Percentiles rank a stretch among this genome's conserved stretches.
Conservation (phyloP, 2,113 vertebrate genomes). For the Ctenomys sociabilis region DNA sequence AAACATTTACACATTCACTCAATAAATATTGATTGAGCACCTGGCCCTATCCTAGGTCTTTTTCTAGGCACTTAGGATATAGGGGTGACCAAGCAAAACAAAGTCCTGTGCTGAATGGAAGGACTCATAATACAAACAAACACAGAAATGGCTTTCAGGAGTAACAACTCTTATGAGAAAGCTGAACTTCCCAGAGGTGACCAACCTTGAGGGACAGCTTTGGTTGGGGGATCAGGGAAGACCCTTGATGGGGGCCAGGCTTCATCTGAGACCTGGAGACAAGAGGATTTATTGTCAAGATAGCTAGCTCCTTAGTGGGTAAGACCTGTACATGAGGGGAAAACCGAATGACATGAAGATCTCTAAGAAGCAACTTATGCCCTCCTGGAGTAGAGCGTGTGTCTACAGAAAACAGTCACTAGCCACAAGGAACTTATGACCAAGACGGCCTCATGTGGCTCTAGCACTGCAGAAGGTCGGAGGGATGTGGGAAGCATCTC, state of each 20-base stretch:
- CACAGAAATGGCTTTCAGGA: not conserved
- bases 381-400: not conserved
- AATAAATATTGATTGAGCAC: constrained; percentile 59
- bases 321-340: not conserved
- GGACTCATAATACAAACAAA: not conserved
- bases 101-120: not conserved
- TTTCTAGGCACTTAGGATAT: constrained; percentile 29
- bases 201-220: not conserved
- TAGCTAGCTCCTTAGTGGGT: not conserved
- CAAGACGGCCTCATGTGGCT: not conserved
- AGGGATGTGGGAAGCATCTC: not conserved
- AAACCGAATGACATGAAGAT: not conserved
- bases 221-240: not conserved
- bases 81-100: constrained; percentile 22
- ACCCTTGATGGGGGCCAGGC: not conserved
- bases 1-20: constrained; percentile 56
- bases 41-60: constrained; percentile 32
- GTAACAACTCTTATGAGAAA: not conserved
- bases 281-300: not conserved
- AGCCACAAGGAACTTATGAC: not conserved
- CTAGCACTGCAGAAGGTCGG: not conserved
- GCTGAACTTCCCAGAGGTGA: not conserved
- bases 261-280: not conserved
- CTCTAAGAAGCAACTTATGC: not conserved
- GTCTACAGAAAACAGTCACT: not conserved